phyloP scores from a whole-genome alignment of 2,113 vertebrate genomes.

The Gobiocypris rarus region DNA sequence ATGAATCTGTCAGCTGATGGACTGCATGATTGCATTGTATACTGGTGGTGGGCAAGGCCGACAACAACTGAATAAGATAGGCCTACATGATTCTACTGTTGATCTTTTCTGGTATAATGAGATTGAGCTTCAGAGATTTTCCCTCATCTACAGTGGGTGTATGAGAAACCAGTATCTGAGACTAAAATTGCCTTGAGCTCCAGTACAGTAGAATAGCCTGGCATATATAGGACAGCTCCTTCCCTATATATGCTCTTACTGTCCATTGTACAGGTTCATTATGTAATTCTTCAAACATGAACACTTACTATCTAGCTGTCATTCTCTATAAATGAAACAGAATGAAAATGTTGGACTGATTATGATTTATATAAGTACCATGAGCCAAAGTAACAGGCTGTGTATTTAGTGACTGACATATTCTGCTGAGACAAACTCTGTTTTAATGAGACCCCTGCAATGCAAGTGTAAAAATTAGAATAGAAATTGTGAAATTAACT shows the following conservation, averaged over 20 bases:
- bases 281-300: neutral
- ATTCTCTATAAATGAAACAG: neutral
- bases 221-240: neutral
- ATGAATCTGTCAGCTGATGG: slow-evolving; percentile 31
- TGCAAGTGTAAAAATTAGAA: neutral
- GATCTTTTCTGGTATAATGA: slow-evolving; percentile 25
- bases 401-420: neutral
- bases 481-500: neutral
- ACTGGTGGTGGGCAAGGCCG: slow-evolving; percentile 23
- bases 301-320: neutral
- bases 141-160: neutral
- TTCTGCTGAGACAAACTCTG: neutral
- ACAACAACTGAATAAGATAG: neutral
- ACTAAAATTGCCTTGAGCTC: slow-evolving; percentile 2
- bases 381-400: neutral
- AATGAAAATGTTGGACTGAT: neutral
- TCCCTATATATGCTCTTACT: neutral
- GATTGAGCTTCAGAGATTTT: slow-evolving; percentile 1
- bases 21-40: slow-evolving; percentile 32
- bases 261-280: neutral
- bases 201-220: neutral
- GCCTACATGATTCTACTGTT: neutral
- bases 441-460: no score
- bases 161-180: neutral
- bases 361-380: neutral